Base-by-base conservation (phyloP, 2,113 vertebrate genomes). In the Burhinus oedicnemus region DNA sequence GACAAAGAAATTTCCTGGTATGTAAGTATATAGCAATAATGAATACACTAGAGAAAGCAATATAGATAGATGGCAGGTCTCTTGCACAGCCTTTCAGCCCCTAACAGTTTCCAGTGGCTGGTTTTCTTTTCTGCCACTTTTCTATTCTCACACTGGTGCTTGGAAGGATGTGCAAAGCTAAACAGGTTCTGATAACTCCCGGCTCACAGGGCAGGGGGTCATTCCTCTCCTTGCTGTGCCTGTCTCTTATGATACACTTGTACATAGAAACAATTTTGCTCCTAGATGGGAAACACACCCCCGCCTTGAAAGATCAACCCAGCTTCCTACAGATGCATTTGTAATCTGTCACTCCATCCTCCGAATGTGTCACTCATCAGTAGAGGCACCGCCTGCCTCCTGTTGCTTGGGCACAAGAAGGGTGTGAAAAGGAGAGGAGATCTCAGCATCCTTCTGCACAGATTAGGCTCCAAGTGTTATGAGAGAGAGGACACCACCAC, bases 401-500 rank as follows among this genome's bases (percentile, higher is more conserved):
- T 76, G 54, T 65, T 44, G 29, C 38, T 51, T 18, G 3, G 57
- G n/a, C 76, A 74, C 10, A 26, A 78, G 34, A 32, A 72, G 29
- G 21, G 9, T 15, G 15, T 15, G 40, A 11, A 38, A 4, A 26
- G 32, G 9, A 47, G 6, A n/a, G 30, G 26, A 42, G 34, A 74
- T 30, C 30, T 36, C 62, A 60, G n/a, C 51, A 42, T 22, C 32
- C 15, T 65, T 10, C 45, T 9, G 30, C 40, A 23, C n/a, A 8
- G 8, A 20, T 7, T 4, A 3, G 19, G 20, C 26, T 61, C 12
- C 11, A 19, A 20, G 1, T 4, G 27, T 51, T 20, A 27, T 4
- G 20, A 52, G 38, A 8, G 17, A 51, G 5, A 26, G 27, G 22
- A 2, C 12, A 21, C 0, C 25, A n/a, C 12, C 7, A 0, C 51